A percentile compares a stretch with the other conserved stretches of the same genome.
Evolutionary conservation across 2,797 vertebrate species (phyloP).

Genomic region (Pagetopsis macropterus): DNA sequence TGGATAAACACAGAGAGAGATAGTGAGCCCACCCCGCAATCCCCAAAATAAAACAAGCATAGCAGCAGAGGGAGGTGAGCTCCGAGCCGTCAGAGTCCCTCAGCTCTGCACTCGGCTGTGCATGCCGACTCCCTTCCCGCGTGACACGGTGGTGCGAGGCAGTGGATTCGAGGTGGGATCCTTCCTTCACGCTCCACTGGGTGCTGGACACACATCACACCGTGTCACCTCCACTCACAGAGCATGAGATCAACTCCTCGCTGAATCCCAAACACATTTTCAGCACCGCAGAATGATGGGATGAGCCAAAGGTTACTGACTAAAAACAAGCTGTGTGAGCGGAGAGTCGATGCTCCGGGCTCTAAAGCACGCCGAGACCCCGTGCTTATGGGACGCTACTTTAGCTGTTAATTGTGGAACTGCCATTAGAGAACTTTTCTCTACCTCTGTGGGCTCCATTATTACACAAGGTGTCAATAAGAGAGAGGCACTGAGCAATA

Average conservation of each 20-base stretch:
- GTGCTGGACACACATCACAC: conserved; percentile 55
- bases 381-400: conserved; percentile 25
- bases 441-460: conserved; percentile 42
- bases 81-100: conserved; percentile 42
- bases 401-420: conserved; percentile 45
- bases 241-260: conserved; percentile 64
- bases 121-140: conserved; percentile 21
- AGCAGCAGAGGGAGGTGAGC: conserved; percentile 49
- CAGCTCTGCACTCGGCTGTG: conserved; percentile 40
- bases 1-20: conserved; percentile 25
- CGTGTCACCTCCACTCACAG: conserved; percentile 57
- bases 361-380: conserved; percentile 51
- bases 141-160: neutral
- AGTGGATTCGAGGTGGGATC: conserved; percentile 27
- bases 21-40: neutral
- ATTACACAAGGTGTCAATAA: conserved; percentile 52
- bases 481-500: conserved; percentile 16
- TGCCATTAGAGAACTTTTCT: conserved; percentile 55
- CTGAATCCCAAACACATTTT: conserved; percentile 44
- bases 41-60: conserved; percentile 36
- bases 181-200: conserved; percentile 58
- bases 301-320: conserved; percentile 41
- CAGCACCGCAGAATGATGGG: conserved; percentile 20
- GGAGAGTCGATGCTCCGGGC: conserved; percentile 49
- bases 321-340: conserved; percentile 19